Conservation (phyloP, 2,888 invertebrate genomes). For the Napeogenes inachia region DNA sequence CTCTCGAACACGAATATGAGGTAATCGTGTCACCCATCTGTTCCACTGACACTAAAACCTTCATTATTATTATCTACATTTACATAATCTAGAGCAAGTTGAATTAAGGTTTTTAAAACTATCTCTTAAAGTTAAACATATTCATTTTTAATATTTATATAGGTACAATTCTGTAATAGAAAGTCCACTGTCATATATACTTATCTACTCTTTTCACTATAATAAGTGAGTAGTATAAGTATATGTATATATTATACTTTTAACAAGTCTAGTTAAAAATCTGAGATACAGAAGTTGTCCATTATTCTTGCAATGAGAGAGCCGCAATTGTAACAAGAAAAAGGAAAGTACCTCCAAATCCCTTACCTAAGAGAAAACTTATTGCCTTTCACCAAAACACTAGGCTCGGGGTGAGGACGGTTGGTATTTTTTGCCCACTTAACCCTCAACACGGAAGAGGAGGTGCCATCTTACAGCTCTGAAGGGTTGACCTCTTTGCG, state of each 20-base stretch:
- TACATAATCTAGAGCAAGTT: too few relatives aligned
- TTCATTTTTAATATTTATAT: too few relatives aligned
- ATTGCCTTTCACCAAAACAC: conserved; percentile 19
- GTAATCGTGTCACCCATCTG: conserved; percentile 17
- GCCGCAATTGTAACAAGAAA: neutral
- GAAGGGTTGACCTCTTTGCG: conserved; percentile 63
- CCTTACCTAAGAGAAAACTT: conserved; percentile 30
- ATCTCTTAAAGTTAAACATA: too few relatives aligned
- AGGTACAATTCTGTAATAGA: too few relatives aligned
- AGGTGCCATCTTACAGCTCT: conserved; percentile 60
- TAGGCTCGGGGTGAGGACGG: conserved; percentile 13
- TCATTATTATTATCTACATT: conserved; percentile 10
- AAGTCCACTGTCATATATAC: too few relatives aligned
- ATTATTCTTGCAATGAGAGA: too few relatives aligned
- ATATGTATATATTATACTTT: too few relatives aligned
- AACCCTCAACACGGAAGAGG: conserved; percentile 71
- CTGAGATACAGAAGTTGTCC: too few relatives aligned
- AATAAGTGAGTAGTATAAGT: too few relatives aligned
- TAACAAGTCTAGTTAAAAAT: too few relatives aligned
- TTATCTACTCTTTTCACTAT: too few relatives aligned
- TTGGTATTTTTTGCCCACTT: conserved; percentile 64
- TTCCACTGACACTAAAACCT: conserved; percentile 10
- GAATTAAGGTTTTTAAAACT: too few relatives aligned
- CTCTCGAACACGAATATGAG: conserved; percentile 20
- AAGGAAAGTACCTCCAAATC: conserved; percentile 14